Percentiles rank a stretch among this genome's conserved stretches.
phyloP scores from a whole-genome alignment of 2,113 vertebrate genomes.

The Chaetops frenatus region DNA sequence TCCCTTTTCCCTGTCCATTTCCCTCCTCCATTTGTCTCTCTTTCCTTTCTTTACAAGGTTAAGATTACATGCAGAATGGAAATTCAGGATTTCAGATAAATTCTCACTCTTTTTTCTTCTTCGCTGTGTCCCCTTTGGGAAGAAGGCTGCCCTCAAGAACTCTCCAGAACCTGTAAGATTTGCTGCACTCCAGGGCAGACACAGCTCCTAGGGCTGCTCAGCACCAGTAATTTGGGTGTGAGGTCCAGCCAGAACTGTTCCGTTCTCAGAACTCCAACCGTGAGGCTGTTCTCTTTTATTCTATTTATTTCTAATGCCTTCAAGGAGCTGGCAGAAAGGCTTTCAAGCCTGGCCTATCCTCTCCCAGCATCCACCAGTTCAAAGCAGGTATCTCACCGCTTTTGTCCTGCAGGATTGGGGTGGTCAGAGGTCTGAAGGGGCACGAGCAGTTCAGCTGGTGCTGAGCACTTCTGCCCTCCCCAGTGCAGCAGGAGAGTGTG shows the following conservation, averaged over 20 bases:
- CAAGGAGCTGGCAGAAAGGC: not conserved
- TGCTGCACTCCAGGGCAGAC: not conserved
- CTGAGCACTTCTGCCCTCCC: not conserved
- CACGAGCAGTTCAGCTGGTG: not conserved
- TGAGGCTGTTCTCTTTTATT: not conserved
- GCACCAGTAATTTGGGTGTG: not conserved
- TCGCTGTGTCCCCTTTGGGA: fast-evolving
- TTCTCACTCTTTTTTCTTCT: not conserved
- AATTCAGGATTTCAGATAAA: not conserved
- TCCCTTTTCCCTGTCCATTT: not conserved
- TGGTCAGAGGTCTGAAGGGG: not conserved
- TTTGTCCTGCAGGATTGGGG: not conserved
- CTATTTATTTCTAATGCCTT: not conserved
- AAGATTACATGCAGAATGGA: not conserved
- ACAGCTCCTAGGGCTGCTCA: not conserved
- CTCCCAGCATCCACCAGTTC: not conserved
- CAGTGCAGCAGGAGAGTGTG: not conserved
- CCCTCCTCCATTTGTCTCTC: not conserved
- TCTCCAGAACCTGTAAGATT: not conserved
- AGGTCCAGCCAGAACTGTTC: not conserved
- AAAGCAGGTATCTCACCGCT: not conserved
- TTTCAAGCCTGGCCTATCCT: not conserved
- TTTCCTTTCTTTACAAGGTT: not conserved
- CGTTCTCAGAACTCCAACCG: not conserved
- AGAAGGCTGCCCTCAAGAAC: not conserved